Evolutionary conservation across 2,797 vertebrate species (phyloP), one percentile per base, ranked within the genome.

Genomic region (Centropyge bicolor): DNA sequence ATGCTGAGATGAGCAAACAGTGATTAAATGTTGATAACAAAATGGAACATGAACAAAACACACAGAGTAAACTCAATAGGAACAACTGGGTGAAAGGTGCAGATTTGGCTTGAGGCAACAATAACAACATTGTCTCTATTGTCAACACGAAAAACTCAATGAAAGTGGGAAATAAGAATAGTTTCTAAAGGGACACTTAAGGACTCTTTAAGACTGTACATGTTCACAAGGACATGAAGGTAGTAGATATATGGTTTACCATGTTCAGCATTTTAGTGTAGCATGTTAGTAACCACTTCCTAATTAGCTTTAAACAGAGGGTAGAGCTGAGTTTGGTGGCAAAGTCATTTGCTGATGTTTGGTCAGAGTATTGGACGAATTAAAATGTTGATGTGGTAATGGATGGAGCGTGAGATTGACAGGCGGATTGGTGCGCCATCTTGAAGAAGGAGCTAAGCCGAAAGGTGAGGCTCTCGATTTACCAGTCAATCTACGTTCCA

Each of bases 1-100:
- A 38, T 10, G 56, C 60, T 45, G 56, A 74, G 46, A 51, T 16
- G 31, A 78, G 46, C 24, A 80, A 81, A 78, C 74, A 76, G 10
- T 56, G 41, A 73, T 63, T 56, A 69, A 76, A 73, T 60, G 51
- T 24, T 72, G 57, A 73, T 56, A 12, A 48, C 45, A 52, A 69
- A 73, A 67, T 27, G 43, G 43, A 67, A 62, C 36, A 52, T 27
- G 43, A 67, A 62, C 20, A 71, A 71, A 86, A 48, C 45, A 48
- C 3, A 59, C 40, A 57, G 19, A 80, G 38, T 48, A 27, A 68
- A 61, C 56, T 70, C 65, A 20, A 36, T 16, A 45, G 41, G 64
- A 79, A 45, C 38, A 43, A 43, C 31, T 57, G 41, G 27, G 13
- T 61, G 73, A 66, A 74, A 74, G 38, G 54, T 71, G 22, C 5